Conservation (phyloP, 2,888 invertebrate genomes). For the Thelaira solivaga region DNA sequence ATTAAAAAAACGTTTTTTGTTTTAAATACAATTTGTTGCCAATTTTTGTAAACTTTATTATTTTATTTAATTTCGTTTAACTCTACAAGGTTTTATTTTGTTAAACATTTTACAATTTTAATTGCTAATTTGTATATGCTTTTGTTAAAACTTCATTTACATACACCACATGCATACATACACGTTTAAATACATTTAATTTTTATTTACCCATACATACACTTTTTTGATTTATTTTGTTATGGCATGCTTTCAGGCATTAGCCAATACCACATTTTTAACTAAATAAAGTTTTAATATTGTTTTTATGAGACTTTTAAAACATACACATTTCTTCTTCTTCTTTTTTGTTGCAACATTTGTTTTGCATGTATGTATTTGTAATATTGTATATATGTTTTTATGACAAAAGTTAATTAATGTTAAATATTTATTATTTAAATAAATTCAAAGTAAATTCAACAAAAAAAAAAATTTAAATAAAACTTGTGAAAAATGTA, state of each 20-base stretch:
- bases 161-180: background rate
- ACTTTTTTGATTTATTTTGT: background rate
- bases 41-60: slow-evolving; percentile 33
- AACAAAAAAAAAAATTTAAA: too few species aligned
- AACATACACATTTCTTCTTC: slow-evolving; percentile 8
- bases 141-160: slow-evolving; percentile 29
- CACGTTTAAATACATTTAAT: slow-evolving; percentile 6
- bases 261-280: slow-evolving; percentile 20
- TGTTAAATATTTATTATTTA: slow-evolving; percentile 44
- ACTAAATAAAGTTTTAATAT: slow-evolving; percentile 9
- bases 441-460: too few species aligned
- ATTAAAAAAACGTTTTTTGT: slow-evolving; percentile 29
- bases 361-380: slow-evolving; percentile 2
- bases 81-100: slow-evolving; percentile 13
- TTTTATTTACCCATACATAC: background rate
- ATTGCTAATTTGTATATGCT: slow-evolving; percentile 48
- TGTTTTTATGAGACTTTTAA: slow-evolving; percentile 12
- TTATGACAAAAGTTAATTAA: slow-evolving; percentile 49
- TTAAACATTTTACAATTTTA: slow-evolving; percentile 44
- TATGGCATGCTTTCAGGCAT: slow-evolving; percentile 50
- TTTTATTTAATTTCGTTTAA: background rate
- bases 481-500: too few species aligned
- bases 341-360: slow-evolving; percentile 7
- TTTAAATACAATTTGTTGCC: slow-evolving; percentile 24
- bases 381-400: slow-evolving; percentile 2